Evolutionary conservation across 2,888 invertebrate genomes (phyloP), one percentile per base, ranked within the genome.

Genomic region (Athetis lepigone): DNA sequence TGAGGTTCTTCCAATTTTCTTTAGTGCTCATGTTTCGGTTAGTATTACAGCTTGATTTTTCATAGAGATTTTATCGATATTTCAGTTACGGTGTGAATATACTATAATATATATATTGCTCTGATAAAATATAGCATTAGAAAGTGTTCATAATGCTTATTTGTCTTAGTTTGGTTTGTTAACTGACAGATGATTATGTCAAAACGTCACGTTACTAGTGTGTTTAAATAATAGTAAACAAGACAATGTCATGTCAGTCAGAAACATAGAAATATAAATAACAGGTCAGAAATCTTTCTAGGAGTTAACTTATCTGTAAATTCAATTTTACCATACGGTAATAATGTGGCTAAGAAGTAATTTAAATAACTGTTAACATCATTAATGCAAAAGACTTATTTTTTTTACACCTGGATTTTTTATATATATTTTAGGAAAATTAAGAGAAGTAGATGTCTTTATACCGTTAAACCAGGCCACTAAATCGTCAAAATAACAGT

Each of bases 1-100:
- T 94, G 94, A 89, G 88, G 76, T 93, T 90, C 78, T 84, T 93
- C 70, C 91, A 93, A 84, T 93, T 90, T 81, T 93, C 88, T 88
- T 81, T 92, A 70, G 89, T 94, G 77, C 72, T 92, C 69, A 64
- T 93, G 56, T 92, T 85, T 87, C 92, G 92, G 94, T 94, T 90
- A 39, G 76, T 80, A 84, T 71, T 47, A 23, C 39, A 67, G 33
- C 29, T 60, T 54, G 2, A 42, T 11, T 29, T 49, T 25, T 39
- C 45, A 6, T 16, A 11, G 11, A 29, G 16, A 33, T 43, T 52
- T 29, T 23, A 19, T 23, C 11, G 33, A 8, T n/a, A 19, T 62
- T 69, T 47, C 5, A n/a, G 16, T 33, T 47, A 39, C 18, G 19
- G 27, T 42, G 13, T 50, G 11, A 36, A 23, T 52, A 33, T 51